Evolutionary conservation across 2,113 vertebrate species (phyloP), one percentile per base, ranked within the genome.

Genomic region (Uropsilus gracilis): DNA sequence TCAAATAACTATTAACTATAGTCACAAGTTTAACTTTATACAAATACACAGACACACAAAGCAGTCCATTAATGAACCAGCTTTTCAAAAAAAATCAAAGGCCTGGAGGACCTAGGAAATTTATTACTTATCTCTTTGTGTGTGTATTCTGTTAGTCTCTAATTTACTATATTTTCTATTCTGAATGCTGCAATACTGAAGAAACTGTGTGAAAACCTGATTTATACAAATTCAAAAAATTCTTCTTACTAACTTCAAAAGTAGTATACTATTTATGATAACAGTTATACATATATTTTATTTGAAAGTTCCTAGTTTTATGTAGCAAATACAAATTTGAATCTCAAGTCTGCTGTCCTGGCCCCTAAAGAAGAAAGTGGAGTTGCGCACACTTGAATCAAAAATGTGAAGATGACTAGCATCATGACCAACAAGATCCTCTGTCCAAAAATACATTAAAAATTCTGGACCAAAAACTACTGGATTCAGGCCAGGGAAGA

Each of bases 141-240:
- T 83, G 50, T 28, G 14, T 83, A 20, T 83, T 87, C 50, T 72
- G n/a, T 50, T 48, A 63, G 11, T 55, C n/a, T 95, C 75, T 48
- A 34, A 72, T 83, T 78, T 78, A 69, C 87, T 75, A 44, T 72
- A 90, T n/a, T 89, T 87, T 48, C 78, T 63, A 88, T 68, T 91
- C 57, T 71, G 30, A 86, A 76, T 48, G 39, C 18, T 88, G 72
- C 88, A 89, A 78, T 69, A 61, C 6, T 39, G 26, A 82, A 83
- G 8, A 17, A 34, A 86, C 11, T 77, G 7, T 86, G 32, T 76
- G 82, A 80, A 85, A 87, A 81, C 37, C 5, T 63, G 32, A 22
- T 55, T 55, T 72, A 75, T 71, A 34, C 46, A 17, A 81, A 63
- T 89, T 69, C n/a, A 42, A 2, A 57, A 83, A 88, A 12, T 69